Base-by-base conservation (phyloP, 2,113 vertebrate species). In the Syngnathus scovelli region DNA sequence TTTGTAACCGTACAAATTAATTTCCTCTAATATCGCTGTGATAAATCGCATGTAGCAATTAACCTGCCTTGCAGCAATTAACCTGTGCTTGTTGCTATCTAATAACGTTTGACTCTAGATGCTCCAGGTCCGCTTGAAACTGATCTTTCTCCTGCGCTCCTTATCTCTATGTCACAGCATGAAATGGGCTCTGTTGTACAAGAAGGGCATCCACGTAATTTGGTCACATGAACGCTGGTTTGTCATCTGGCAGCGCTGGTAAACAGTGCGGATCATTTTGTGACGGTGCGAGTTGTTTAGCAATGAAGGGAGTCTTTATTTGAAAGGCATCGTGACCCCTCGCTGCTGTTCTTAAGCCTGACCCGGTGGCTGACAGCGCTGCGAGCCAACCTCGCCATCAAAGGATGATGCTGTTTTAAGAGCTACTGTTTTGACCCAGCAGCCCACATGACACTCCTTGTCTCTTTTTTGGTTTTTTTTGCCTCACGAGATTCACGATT, bases 381-480 rank as follows among this genome's bases (percentile, higher is more conserved):
- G 36, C 46, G 2, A 83, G 83, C 74, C 71, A 75, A 76, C 78
- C 74, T 52, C 11, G 51, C 62, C 19, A 84, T 88, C 81, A 89
- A 88, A 85, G 87, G 83, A 84, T 64, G 59, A 70, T 78, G 71
- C 81, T 88, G 84, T 89, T 65, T 56, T 56, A 66, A 66, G 61
- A 75, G 78, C 67, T 33, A 23, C 44, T 67, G 77, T 71, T 72
- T 61, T 72, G 81, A 86, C 78, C 79, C 76, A 64, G 54, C 69
- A 70, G 75, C 73, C 81, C 85, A 55, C 74, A 58, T 90, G 82
- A 88, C 87, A 84, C 69, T 64, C 65, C 71, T 72, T 76, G 82
- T 83, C 74, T 80, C 75, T 73, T 78, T 76, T 23, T n/a, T n/a
- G n/a, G n/a, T n/a, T 18, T 71, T 77, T 59, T 73, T 70, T 76